Evolutionary conservation across 1,140 invertebrate genomes (phyloP), one percentile per base, ranked within the genome.

Genomic region (Hormaphis cornu): DNA sequence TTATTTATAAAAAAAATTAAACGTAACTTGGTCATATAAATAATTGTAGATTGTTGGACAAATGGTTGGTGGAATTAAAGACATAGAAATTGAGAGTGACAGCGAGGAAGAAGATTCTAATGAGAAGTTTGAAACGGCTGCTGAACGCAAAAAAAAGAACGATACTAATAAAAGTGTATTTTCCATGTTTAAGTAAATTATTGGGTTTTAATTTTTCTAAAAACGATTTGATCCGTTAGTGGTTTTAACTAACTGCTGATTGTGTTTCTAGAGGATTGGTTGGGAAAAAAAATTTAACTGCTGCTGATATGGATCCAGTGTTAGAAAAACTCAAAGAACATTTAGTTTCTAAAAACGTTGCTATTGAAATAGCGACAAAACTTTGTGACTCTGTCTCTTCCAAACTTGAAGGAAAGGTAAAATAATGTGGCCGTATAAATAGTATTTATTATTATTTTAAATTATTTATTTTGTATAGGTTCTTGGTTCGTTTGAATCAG

Each of bases 291-390:
- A 78, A 75, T 70, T 79, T 94, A 50, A 84, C 84, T 0, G 78
- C 81, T 6, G 83, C 86, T 18, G 85, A 90, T 66, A 87, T 99
- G 82, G 80, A 85, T 71, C 90, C 95, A 0, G 88, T 87, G 40
- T 79, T 99, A 71, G 95, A 98, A 53, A 97, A 98, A 79, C 83
- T 99, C 81, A 90, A 89, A 71, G 96, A 99, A 78, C 95, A 97
- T 79, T 82, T 99, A 28, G 98, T 99, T 73, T 82, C 84, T 0
- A 99, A 99, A 79, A 99, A 99, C 80, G 97, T 99, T 2, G 97
- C 97, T 30, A 80, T 93, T 0, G 97, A 99, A 73, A 98, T 99
- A 74, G 87, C 97, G 9, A 81, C 83, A 18, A 97, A 97, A 76
- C 80, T 99, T 12, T 99, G 97, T 77, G 91, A 98, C 56, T 97